Base-by-base conservation (phyloP, 30 jellyfish, hydroid and myxozoan species). In the Hydractinia symbiolongicarpus region DNA sequence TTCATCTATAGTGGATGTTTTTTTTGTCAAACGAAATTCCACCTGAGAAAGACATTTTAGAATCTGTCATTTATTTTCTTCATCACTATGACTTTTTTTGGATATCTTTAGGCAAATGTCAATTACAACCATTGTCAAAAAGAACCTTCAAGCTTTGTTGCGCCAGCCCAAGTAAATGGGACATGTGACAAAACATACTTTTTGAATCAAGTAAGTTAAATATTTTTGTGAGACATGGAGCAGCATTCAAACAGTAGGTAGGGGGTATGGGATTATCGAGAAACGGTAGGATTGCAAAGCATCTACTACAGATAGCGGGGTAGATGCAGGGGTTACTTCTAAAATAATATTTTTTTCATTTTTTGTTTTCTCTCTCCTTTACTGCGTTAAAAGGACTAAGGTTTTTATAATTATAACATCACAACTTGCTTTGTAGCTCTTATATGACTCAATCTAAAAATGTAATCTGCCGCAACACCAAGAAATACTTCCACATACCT, bases 91-190 rank as follows among this genome's bases (percentile, higher is more conserved):
- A 30, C 44, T 30, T 30, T 2, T n/a, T 30, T 30, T 30, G 44
- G 44, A 30, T 30, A 30, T 17, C 54, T 78, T 30, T 67, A 91
- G 98, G 98, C 97, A 14, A 91, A 95, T 9, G 77, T 82, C 62
- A 83, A 79, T 20, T 91, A 82, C 86, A 81, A 91, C 72, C 75
- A 82, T 5, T 91, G 98, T 75, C 77, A 81, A 20, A 40, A 86
- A 14, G 66, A 10, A 5, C 76, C 55, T 9, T 69, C 8, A 15
- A 55, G 55, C 40, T 64, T 64, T 13, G 4, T 51, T 13, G 19
- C 74, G 19, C 19, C 44, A 13, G 13, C 51, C 54, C 61, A 50
- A 15, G 21, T 19, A 44, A 79, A 79, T 67, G 66, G 81, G 6
- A 53, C 66, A 7, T 83, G 90, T 52, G 90, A 73, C 64, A 30